Evolutionary conservation across 2,888 invertebrate species (phyloP), one percentile per base, ranked within the genome.

Genomic region (Polydrusus tereticollis): DNA sequence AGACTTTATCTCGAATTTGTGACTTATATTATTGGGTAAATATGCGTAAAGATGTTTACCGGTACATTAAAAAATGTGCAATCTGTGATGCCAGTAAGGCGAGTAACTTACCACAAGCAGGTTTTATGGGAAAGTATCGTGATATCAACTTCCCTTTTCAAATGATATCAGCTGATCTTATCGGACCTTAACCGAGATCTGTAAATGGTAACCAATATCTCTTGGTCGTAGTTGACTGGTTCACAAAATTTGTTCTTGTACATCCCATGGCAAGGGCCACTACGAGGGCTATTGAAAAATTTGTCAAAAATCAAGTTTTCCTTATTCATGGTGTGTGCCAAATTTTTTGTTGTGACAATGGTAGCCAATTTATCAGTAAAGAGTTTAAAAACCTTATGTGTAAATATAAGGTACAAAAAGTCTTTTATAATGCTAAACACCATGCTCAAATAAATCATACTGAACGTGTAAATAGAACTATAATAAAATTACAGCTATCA

Each of bases 401-500:
- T 0, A 59, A 71, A 18, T 76, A 77, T 29, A 52, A 72, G 33
- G 74, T 78, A 47, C 72, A 73, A 43, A 75, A 75, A 47, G 65
- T n/a, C n/a, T n/a, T n/a, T n/a, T n/a, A n/a, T n/a, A n/a, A n/a
- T n/a, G n/a, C n/a, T n/a, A n/a, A n/a, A 10, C 82, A 83, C 67
- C 78, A 81, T 16, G 81, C 83, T 0, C 83, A 83, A 74, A 71
- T 73, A 0, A 83, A 83, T 65, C 80, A 81, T 1, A 80, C 81
- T 0, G 83, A 84, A 63, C 41, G 82, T 0, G 76, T 78, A 0
- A 83, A 83, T 71, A 66, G 78, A n/a, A n/a, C n/a, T n/a, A n/a
- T 57, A 78, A 79, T 0, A 76, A 83, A 0, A 75, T 79, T 2
- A 78, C 79, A 4, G 78, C 78, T 16, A 78, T 82, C 7, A 50